Evolutionary conservation across 2,888 invertebrate species (phyloP).

Genomic region (Phalera bucephala): DNA sequence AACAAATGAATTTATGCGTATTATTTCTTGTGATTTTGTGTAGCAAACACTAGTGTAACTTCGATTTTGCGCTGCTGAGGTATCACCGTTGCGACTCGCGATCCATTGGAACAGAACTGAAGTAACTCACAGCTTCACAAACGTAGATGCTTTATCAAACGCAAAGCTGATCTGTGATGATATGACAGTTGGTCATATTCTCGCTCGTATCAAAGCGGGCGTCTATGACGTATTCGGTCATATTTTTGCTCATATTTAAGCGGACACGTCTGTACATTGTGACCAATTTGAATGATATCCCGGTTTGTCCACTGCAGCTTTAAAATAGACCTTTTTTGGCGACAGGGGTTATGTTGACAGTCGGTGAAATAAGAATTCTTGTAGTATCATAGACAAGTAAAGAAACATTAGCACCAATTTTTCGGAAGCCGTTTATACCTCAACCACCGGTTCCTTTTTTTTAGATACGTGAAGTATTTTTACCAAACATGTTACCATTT

Average conservation of each 20-base stretch:
- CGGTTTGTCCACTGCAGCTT: slow-evolving; percentile 47
- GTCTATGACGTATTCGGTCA: slow-evolving; percentile 64
- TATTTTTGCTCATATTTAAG: slow-evolving; percentile 38
- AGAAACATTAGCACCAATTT: slow-evolving; percentile 29
- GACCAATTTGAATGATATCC: slow-evolving; percentile 38
- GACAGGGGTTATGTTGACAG: slow-evolving; percentile 12
- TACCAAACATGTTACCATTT: slow-evolving; percentile 65
- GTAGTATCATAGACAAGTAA: slow-evolving; percentile 15
- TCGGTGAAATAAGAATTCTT: slow-evolving; percentile 17
- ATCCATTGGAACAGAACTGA: slow-evolving; percentile 15
- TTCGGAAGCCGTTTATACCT: slow-evolving; percentile 45
- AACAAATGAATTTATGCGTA: slow-evolving; percentile 6
- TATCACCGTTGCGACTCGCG: slow-evolving; percentile 1
- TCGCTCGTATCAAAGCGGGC: too few species aligned
- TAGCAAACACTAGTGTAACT: slow-evolving; percentile 21
- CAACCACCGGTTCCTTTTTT: slow-evolving; percentile 43
- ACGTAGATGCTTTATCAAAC: slow-evolving; percentile 57
- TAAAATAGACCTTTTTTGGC: slow-evolving; percentile 34
- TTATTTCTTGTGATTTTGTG: slow-evolving; percentile 9
- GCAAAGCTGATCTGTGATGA: slow-evolving; percentile 81
- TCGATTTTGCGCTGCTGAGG: slow-evolving; percentile 16
- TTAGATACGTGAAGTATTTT: slow-evolving; percentile 46
- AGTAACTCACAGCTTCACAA: slow-evolving; percentile 51
- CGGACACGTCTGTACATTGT: slow-evolving; percentile 38
- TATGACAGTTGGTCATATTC: slow-evolving; percentile 70